phyloP scores from a whole-genome alignment of 2,797 vertebrate genomes.

The Clarias laeviceps region DNA sequence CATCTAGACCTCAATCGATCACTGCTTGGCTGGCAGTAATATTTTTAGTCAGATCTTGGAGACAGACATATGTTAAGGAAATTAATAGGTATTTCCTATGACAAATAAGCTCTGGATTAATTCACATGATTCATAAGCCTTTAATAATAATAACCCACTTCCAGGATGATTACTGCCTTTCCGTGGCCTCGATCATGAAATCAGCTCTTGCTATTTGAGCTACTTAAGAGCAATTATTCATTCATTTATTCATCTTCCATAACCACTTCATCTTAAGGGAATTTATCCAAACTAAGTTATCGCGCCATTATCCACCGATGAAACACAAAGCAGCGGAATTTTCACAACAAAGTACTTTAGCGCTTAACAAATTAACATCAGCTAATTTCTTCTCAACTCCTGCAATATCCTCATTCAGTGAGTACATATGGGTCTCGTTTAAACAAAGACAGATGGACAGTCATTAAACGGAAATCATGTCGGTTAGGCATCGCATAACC shows the following conservation, averaged over 20 bases:
- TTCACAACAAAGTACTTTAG: not conserved
- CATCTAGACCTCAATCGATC: not conserved
- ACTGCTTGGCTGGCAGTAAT: not conserved
- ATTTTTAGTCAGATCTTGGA: not conserved
- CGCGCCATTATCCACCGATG: not conserved
- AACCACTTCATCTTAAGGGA: not conserved
- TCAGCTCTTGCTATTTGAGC: not conserved
- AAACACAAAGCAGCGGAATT: conserved; percentile 12
- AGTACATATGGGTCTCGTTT: conserved; percentile 38
- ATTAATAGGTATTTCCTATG: not conserved
- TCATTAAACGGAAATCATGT: conserved; percentile 51
- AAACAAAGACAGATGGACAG: conserved; percentile 53
- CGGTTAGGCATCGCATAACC: conserved; percentile 39
- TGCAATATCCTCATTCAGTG: conserved; percentile 31
- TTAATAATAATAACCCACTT: not conserved
- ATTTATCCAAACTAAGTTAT: conserved; percentile 3
- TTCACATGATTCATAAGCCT: not conserved
- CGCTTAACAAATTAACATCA: conserved; percentile 23
- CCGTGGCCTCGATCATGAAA: not conserved
- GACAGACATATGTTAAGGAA: not conserved
- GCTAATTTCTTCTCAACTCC: conserved; percentile 29
- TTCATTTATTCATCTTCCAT: not conserved
- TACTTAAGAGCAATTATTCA: conserved; percentile 3
- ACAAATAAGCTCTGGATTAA: not conserved
- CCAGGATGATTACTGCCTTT: not conserved